Evolutionary conservation across 2,797 vertebrate species (phyloP), one percentile per base, ranked within the genome.

Genomic region (Rhinophrynus dorsalis): DNA sequence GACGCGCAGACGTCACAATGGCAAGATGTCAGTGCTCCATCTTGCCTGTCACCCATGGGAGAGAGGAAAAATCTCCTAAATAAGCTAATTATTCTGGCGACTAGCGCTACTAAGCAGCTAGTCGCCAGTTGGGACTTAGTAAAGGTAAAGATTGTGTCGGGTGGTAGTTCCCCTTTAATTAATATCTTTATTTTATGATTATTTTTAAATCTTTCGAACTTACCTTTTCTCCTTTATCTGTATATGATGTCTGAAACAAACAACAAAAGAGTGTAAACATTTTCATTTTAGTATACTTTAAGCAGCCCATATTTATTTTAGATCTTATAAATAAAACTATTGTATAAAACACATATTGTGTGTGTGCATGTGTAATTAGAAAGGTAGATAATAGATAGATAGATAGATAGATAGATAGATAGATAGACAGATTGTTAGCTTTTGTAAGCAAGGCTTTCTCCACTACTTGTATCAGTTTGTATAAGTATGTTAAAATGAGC

Each of bases 161-260:
- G 9, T 3, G 13, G 13, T 1, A 5, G 13, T 8, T 10, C 13
- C 32, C 13, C 2, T 10, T 35, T 9, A 12, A 10, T 35, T 35
- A 35, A 3, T 12, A 15, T 40, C 12, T 40, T 40, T 40, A 40
- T 40, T n/a, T 40, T 9, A 1, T 10, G 1, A 10, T 12, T 13
- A 12, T 12, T 40, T 5, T 40, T 17, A 4, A 11, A 38, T n/a
- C 35, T 10, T 40, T 1, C 18, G 20, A 13, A 10, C 13, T 85
- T 82, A 92, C 92, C 89, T 92, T 93, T 80, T 91, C 88, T 9
- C 91, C 91, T 87, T 92, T 93, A 71, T 92, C 90, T 62, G 88
- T 91, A 83, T 93, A 93, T 78, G 81, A 84, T 0, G 91, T 93
- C 91, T 93, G 67, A 64, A 81, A 79, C 2, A 67, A 71, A 74